Base-by-base conservation (phyloP, 35 echinoderm and acorn worm species). In the Lytechinus variegatus region DNA sequence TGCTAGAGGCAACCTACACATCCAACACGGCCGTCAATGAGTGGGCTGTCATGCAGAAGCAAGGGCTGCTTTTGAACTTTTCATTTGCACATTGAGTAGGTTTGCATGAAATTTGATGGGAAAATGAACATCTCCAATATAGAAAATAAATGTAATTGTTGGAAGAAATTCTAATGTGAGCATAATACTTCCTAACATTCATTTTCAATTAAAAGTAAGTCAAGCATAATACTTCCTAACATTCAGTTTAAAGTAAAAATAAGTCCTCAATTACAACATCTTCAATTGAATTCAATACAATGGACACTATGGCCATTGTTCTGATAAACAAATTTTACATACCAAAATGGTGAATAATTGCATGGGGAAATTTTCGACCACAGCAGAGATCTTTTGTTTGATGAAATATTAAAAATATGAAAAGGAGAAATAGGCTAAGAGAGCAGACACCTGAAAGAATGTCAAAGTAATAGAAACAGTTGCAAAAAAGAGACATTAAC, bases 1-100 rank as follows among this genome's bases (percentile, higher is more conserved):
- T 79, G 66, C 66, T 79, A 79, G 66, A 79, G 66, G 66, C 66
- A 79, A 79, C 66, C 66, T 24, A 79, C 66, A 79, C 66, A 79
- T 79, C 14, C 66, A 79, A 79, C 66, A 79, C 66, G 66, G n/a
- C 66, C 66, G 66, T 79, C 66, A 79, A 79, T 79, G 66, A 79
- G 66, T 79, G 66, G 66, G 66, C 66, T 79, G 66, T 79, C 66
- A 79, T 6, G 66, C 66, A 79, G 66, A 16, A 79, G 66, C 21
- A 8, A 79, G 2, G 66, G 66, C 66, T n/a, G 21, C 66, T 79
- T 16, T 79, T 79, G 66, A 79, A 79, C 66, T 79, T 58, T 79
- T 79, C 66, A 79, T 79, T 79, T 79, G 66, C 3, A 16, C 16
- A 24, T 24, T 79, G 66, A 24, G 19, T 79, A n/a, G 66, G 66